Percentiles rank a stretch among this genome's conserved stretches.
phyloP scores from a whole-genome alignment of 2,888 invertebrate species.

The Meta bourneti region DNA sequence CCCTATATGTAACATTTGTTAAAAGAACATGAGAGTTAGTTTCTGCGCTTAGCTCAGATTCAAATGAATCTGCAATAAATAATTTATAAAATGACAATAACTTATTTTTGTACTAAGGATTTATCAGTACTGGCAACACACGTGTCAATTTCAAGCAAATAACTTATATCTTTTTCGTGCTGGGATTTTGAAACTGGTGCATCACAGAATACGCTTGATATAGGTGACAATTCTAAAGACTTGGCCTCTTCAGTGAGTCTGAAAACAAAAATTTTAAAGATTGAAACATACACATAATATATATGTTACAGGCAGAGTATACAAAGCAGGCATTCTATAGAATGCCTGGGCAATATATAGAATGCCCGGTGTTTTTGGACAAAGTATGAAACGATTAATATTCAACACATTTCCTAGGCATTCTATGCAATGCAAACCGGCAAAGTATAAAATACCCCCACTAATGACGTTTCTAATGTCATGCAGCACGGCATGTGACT shows the following conservation, averaged over 20 bases:
- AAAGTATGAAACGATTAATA: too few relatives aligned
- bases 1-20: neutral
- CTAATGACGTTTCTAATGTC: too few relatives aligned
- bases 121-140: slow-evolving; percentile 30
- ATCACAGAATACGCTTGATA: slow-evolving; percentile 75
- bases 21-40: slow-evolving; percentile 42
- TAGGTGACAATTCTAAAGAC: slow-evolving; percentile 69
- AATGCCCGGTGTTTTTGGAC: too few relatives aligned
- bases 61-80: slow-evolving; percentile 23
- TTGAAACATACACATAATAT: neutral
- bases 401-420: too few relatives aligned
- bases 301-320: too few relatives aligned
- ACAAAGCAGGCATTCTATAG: too few relatives aligned
- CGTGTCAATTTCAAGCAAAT: slow-evolving; percentile 44
- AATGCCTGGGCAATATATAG: too few relatives aligned
- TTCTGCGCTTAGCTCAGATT: slow-evolving; percentile 24
- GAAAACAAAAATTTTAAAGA: neutral
- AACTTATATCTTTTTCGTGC: slow-evolving; percentile 51
- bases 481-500: too few relatives aligned
- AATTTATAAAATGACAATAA: neutral
- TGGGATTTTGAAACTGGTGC: slow-evolving; percentile 59
- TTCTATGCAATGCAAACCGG: too few relatives aligned
- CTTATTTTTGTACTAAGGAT: slow-evolving; percentile 45
- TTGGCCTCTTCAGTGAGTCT: slow-evolving; percentile 68
- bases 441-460: too few relatives aligned